phyloP scores from a whole-genome alignment of 2,113 vertebrate species.

The Seriola aureovittata region DNA sequence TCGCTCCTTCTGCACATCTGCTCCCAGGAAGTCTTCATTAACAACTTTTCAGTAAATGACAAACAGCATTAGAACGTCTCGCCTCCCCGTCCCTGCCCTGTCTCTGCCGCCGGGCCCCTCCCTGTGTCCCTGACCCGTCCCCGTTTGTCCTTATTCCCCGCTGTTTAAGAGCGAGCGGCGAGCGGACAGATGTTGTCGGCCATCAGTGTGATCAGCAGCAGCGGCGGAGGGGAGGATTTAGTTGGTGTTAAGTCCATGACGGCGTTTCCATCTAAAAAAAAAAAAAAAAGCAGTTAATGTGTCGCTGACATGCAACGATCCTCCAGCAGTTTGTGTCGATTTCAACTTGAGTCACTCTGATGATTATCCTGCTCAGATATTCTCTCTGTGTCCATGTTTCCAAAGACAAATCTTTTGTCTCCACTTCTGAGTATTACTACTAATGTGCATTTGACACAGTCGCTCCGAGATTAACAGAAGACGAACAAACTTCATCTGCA shows the following conservation, averaged over 20 bases:
- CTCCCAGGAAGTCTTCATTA: neutral
- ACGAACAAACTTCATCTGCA: conserved; percentile 17
- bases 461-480: conserved; percentile 17
- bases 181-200: conserved; percentile 66
- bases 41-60: neutral
- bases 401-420: neutral
- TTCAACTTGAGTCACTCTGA: neutral
- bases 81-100: neutral
- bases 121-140: conserved; percentile 38
- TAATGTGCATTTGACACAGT: neutral
- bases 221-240: conserved; percentile 60
- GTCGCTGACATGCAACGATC: conserved; percentile 1
- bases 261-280: conserved; percentile 30
- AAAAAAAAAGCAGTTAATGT: conserved; percentile 13
- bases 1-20: neutral
- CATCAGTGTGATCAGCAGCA: conserved; percentile 64
- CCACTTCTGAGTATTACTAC: neutral
- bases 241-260: conserved; percentile 54
- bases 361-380: neutral
- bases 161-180: conserved; percentile 15
- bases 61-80: neutral
- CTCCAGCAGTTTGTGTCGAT: neutral
- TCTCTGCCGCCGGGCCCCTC: conserved; percentile 5
- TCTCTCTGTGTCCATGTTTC: neutral
- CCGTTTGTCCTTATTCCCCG: neutral